Base-by-base conservation (phyloP, 2,797 vertebrate genomes). In the Odontamblyopus lacepedii region DNA sequence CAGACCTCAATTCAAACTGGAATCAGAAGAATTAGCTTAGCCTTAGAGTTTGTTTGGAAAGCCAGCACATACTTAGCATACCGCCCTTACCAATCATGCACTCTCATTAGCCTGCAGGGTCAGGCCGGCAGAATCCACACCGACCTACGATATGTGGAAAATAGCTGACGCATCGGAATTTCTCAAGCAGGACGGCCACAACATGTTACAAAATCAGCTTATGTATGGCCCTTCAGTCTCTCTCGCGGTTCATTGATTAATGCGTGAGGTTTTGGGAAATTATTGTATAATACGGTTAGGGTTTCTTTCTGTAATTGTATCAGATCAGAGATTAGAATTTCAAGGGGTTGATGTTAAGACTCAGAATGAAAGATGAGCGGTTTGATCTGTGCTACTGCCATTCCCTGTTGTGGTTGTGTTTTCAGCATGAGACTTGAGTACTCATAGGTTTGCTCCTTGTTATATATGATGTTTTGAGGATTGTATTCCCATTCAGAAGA, bases 81-180 rank as follows among this genome's bases (percentile, higher is more conserved):
- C 71, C 83, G 85, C 64, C 76, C 71, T 76, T 77, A 80, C 41
- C 44, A 48, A 48, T 48, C 44, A 15, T 4, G 44, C 44, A 48
- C 44, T 13, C 87, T 78, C 71, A 69, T 78, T 82, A 80, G 74
- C 73, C 76, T 72, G 78, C 64, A 70, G 74, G 78, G 67, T 81
- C 66, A 65, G 83, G 26, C 65, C 77, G 63, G 66, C 72, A 79
- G 79, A 86, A 72, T 83, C 69, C 69, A 67, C 41, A 80, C 72
- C 79, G 83, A 87, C 78, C 83, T 69, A 38, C 19, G 19, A 56
- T 56, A 57, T 86, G 72, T 80, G 78, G 87, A 86, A 89, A 90
- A 87, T 82, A 76, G 74, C 80, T 87, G 82, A 76, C 77, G 82
- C 51, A 79, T 88, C 79, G 78, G 32, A 74, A 75, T 84, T 83